A percentile compares a stretch with the other conserved stretches of the same genome.
These are phyloP conservation scores for Trachelus tabidus DNA, from an alignment of 2,888 invertebrate genomes.

Conservation along the genomic window DNA sequence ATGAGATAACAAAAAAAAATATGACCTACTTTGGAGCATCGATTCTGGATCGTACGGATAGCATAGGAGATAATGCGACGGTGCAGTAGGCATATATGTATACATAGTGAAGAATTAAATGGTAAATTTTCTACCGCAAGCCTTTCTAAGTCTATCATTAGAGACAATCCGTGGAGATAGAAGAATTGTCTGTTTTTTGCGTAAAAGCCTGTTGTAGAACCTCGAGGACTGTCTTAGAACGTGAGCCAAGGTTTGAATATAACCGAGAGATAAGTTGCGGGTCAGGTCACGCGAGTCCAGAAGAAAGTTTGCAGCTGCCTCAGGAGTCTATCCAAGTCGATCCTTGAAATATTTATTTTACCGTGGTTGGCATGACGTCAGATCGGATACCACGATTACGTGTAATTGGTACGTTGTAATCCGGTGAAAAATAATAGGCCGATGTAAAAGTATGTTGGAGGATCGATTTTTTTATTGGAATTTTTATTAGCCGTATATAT, in stretches of 20 bases:
- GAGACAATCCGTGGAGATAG: neutral
- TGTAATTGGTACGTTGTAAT: neutral
- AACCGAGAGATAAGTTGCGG: conserved; percentile 26
- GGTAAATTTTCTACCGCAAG: neutral
- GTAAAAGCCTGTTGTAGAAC: neutral
- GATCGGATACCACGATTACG: neutral
- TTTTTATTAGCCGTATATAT: too few species aligned
- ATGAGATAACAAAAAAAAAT: neutral
- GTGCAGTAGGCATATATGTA: too few species aligned
- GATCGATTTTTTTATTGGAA: too few species aligned
- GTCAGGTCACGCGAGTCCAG: conserved; percentile 37
- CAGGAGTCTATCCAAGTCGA: conserved; percentile 15
- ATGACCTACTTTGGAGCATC: neutral
- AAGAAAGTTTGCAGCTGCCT: conserved; percentile 28
- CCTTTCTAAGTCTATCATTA: neutral
- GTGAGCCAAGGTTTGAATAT: conserved; percentile 9
- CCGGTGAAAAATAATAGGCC: neutral
- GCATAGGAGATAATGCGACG: neutral
- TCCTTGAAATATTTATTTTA: neutral
- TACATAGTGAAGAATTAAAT: too few species aligned
- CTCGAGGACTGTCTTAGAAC: neutral
- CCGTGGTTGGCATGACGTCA: neutral
- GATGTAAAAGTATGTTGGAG: too few species aligned
- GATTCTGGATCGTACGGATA: neutral
- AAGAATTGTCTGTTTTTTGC: neutral